Base-by-base conservation (phyloP, 2,797 vertebrate genomes). In the Basileuterus tristriatus region DNA sequence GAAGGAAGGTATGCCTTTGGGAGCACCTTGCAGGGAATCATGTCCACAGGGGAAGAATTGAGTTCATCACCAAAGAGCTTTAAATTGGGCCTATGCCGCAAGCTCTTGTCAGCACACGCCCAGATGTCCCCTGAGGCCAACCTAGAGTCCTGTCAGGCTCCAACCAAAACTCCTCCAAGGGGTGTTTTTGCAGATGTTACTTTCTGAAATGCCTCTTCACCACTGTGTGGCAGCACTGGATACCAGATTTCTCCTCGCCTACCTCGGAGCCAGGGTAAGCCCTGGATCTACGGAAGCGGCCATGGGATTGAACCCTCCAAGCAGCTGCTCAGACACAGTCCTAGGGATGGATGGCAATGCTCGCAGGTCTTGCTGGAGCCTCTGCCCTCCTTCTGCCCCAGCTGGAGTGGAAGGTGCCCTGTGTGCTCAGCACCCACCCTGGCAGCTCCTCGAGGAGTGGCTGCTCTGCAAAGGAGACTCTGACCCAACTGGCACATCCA, bases 191-290 rank as follows among this genome's bases (percentile, higher is more conserved):
- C 49, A 65, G 90, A 43, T 26, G 10, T 46, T n/a, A 15, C 50
- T 32, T 39, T 77, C 71, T 8, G 50, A 88, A 90, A 74, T 89
- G 74, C 59, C 94, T 88, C 83, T 77, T 87, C 67, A 79, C 94
- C 93, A 91, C 94, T 77, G 91, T 68, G 96, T 96, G 96, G 96
- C 95, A 96, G 95, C 83, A 95, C 95, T 68, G 76, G 86, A 92
- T 87, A 89, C 89, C 1, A 79, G 39, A 95, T 92, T 65, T 86
- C 52, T 76, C 76, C 77, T 94, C 67, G 8, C 16, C 21, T 20
- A 2, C 0, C 1, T 68, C 21, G 56, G 9, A 15, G 9, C 23
- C 41, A n/a, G 68, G 59, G 32, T 2, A 8, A 5, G 4, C 14
- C 65, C 46, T 30, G 41, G 27, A 7, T 72, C 58, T 20, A 15